Percentiles rank a stretch among this genome's conserved stretches.
These are phyloP conservation scores for Rhinichthys osculus DNA, from an alignment of 2,797 vertebrate genomes.

Conservation along the genomic window DNA sequence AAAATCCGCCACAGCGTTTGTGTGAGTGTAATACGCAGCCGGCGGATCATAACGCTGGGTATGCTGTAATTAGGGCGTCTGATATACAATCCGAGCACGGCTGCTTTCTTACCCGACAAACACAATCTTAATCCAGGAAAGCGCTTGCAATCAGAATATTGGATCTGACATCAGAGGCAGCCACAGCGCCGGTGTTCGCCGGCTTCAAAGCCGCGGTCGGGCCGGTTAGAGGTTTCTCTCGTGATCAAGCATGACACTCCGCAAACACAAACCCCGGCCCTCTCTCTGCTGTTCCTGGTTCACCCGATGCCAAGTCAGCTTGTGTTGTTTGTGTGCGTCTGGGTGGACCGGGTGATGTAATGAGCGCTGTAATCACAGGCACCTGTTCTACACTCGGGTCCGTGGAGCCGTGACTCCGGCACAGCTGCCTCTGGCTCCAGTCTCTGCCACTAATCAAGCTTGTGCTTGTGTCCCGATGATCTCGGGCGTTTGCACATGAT, in stretches of 20 bases:
- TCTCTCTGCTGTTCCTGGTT: conserved; percentile 87
- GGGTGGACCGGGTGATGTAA: conserved; percentile 80
- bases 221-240: conserved; percentile 90
- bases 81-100: conserved; percentile 79
- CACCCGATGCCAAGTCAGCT: conserved; percentile 92
- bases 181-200: conserved; percentile 82
- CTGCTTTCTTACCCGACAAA: conserved; percentile 82
- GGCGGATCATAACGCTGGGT: neutral
- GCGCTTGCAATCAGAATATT: conserved; percentile 85
- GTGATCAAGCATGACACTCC: conserved; percentile 97
- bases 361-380: conserved; percentile 82
- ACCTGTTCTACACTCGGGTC: conserved; percentile 76
- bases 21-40: neutral
- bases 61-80: conserved; percentile 75
- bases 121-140: conserved; percentile 87
- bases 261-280: conserved; percentile 94
- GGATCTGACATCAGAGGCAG: conserved; percentile 89
- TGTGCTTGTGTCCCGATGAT: neutral
- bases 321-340: conserved; percentile 85
- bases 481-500: neutral
- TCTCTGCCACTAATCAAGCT: conserved; percentile 37
- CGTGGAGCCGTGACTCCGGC: conserved; percentile 53
- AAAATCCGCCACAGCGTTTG: neutral
- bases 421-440: conserved; percentile 56
- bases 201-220: conserved; percentile 90